Percentiles rank a stretch among this genome's conserved stretches.
Evolutionary conservation across 2,888 invertebrate species (phyloP).

Genomic region (Campoplex capitator): DNA sequence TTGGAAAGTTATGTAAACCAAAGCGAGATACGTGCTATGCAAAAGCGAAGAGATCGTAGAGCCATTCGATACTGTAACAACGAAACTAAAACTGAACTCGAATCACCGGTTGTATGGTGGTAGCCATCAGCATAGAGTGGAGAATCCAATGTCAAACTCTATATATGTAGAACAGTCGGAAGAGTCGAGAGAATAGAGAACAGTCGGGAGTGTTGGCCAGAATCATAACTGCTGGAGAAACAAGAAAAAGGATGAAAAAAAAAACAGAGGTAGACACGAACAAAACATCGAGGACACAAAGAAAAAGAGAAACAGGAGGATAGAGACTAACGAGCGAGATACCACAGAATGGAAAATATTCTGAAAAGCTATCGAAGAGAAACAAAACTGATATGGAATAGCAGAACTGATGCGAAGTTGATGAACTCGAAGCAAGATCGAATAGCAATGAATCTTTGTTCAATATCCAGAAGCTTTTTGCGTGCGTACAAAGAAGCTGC

Average conservation of each 20-base stretch:
- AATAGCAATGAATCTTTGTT: slow-evolving; percentile 14
- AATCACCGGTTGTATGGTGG: slow-evolving; percentile 1
- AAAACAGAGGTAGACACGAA: not conserved
- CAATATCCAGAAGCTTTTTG: not conserved
- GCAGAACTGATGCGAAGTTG: not conserved
- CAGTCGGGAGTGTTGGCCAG: not conserved
- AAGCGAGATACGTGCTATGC: not conserved
- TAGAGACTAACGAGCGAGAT: slow-evolving; percentile 44
- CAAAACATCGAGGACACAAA: not conserved
- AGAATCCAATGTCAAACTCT: not conserved
- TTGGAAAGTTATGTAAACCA: not conserved
- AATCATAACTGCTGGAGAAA: not conserved
- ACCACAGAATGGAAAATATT: slow-evolving; percentile 24
- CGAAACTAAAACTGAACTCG: not conserved
- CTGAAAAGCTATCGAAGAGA: not conserved
- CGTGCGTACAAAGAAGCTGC: not conserved
- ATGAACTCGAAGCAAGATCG: not conserved
- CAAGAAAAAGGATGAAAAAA: not conserved
- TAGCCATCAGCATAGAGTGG: not conserved
- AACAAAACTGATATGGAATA: not conserved
- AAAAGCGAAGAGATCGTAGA: slow-evolving; percentile 10
- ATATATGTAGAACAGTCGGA: not conserved
- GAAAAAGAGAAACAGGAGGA: slow-evolving; percentile 9
- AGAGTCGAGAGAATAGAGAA: slow-evolving; percentile 5
- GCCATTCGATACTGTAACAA: slow-evolving; percentile 1